Conservation (phyloP, 2,113 vertebrate genomes). For the Montifringilla adamsi region DNA sequence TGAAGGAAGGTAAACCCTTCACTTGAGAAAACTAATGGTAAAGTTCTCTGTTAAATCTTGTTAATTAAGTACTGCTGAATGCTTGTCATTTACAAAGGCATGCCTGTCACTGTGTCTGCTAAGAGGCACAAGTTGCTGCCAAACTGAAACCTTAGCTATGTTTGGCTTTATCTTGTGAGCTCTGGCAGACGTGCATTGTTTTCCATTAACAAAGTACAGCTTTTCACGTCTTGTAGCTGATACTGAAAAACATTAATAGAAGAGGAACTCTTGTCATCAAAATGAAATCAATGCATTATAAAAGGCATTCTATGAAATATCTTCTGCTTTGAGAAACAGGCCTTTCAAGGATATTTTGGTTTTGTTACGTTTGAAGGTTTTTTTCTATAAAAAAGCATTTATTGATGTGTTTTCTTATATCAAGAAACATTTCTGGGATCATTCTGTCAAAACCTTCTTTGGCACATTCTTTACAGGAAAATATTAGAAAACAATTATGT, state of each 20-base stretch:
- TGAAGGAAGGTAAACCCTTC: neutral
- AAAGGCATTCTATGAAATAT: neutral
- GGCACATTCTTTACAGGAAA: neutral
- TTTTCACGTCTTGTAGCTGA: neutral
- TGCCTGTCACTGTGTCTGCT: neutral
- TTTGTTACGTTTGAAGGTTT: neutral
- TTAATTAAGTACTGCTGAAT: neutral
- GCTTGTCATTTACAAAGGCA: accelerated
- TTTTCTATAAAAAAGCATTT: neutral
- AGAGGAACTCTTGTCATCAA: neutral
- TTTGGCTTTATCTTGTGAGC: neutral
- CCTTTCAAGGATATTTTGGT: neutral
- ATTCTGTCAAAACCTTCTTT: neutral
- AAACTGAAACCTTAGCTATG: neutral
- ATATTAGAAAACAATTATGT: neutral
- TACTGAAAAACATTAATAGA: neutral
- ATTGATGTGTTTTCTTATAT: neutral
- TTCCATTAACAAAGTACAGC: neutral
- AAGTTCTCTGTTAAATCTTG: neutral
- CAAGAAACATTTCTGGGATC: neutral
- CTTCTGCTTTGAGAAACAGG: neutral
- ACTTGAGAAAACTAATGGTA: neutral
- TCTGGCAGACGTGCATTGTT: neutral
- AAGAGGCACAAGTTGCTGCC: neutral
- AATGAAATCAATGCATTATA: neutral